Evolutionary conservation across 2,113 vertebrate species (phyloP).

Genomic region (Dipodomys stephensi): DNA sequence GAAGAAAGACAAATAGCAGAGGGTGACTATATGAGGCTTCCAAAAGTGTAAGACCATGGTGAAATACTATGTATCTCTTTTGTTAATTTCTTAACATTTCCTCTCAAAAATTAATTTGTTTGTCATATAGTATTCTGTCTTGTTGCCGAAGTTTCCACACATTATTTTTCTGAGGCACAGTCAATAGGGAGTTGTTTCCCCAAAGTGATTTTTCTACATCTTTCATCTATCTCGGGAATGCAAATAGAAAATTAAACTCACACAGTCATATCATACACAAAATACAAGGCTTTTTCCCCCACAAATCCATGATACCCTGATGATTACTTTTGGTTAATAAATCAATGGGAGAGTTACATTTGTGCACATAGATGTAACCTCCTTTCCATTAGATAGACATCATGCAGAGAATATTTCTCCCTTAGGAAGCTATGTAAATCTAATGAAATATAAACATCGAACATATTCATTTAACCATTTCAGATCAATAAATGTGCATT

Average conservation of each 20-base stretch:
- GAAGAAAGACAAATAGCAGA: background rate
- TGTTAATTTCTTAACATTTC: background rate
- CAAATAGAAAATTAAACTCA: constrained; percentile 67
- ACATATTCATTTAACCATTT: constrained; percentile 40
- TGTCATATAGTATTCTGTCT: constrained; percentile 40
- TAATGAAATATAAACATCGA: background rate
- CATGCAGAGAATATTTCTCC: constrained; percentile 40
- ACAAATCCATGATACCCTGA: background rate
- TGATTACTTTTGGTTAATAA: background rate
- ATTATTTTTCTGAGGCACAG: constrained; percentile 10
- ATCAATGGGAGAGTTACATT: background rate
- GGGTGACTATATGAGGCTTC: background rate
- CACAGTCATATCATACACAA: background rate
- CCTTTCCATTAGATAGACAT: constrained; percentile 32
- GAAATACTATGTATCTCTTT: background rate
- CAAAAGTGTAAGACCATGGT: constrained; percentile 2
- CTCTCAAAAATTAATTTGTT: constrained; percentile 39
- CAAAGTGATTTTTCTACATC: constrained; percentile 29
- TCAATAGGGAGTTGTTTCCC: constrained; percentile 37
- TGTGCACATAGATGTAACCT: constrained; percentile 4
- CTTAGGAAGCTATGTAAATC: constrained; percentile 9
- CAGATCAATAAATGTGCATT: constrained; percentile 20
- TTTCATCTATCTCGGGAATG: constrained; percentile 57
- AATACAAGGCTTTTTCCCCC: background rate
- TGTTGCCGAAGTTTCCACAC: constrained; percentile 49